Evolutionary conservation across 1,140 invertebrate genomes (phyloP), one percentile per base, ranked within the genome.

Genomic region (Microplitis demolitor): DNA sequence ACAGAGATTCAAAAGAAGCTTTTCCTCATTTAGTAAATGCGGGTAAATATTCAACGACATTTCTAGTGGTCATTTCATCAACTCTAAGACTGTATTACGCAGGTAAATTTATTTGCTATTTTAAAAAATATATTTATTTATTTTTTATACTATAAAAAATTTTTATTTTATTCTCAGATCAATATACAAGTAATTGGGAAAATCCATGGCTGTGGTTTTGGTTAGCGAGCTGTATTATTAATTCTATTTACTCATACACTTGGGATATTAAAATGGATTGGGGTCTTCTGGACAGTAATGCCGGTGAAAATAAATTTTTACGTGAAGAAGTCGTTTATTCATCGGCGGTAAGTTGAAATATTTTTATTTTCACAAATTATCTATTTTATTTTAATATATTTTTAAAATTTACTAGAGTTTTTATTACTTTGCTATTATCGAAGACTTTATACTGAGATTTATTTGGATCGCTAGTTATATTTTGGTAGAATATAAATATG

Each of bases 1-100:
- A 99, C 85, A 85, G 92, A 0, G 95, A 97, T 83, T 94, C 94
- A 0, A 91, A 90, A 76, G 95, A 98, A 81, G 94, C 93, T 1
- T 98, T 98, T 87, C 98, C 97, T 0, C 98, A 99, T 88, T 87
- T 97, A 45, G 95, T 95, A 0, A 99, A 99, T 88, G 98, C 98
- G 16, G 97, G 95, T 61, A 99, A 99, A 89, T 99, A 99, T 87
- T 95, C 97, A 0, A 99, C 97, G 0, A 97, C 97, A 0, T 99
- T 99, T 88, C 92, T 99, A 70, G 97, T 98, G 4, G 95, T 98
- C 4, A 89, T 96, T 24, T 96, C 97, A 83, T 90, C 93, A 4
- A 93, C 95, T 0, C 84, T 99, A 4, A 91, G 92, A 79, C 90
- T 86, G 67, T 88, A 90, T 76, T 88, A 92, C 79, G 87, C 88